Base-by-base conservation (phyloP, 2,888 invertebrate species). In the Pharmacophagus antenor region DNA sequence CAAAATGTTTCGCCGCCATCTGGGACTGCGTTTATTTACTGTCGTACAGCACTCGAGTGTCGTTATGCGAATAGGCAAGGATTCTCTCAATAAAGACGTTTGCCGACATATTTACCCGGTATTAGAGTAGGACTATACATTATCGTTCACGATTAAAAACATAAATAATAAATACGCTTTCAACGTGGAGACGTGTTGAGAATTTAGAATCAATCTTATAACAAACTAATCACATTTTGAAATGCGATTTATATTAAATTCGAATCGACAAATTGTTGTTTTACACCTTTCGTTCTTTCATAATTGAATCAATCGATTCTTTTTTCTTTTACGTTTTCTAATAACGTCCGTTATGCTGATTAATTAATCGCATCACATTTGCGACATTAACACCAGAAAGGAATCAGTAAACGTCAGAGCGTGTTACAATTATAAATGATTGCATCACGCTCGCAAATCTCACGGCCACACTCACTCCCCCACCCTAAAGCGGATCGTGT, bases 11-110 rank as follows among this genome's bases (percentile, higher is more conserved):
- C 75, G 77, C 79, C 82, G 74, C 76, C 85, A 83, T 82, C 83
- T 84, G 83, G 70, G 78, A 74, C 80, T 23, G 23, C 27, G 17
- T 42, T 79, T 83, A 83, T 82, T 84, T 84, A 82, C 78, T 78
- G 76, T 69, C 74, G 75, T 81, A 82, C 80, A 79, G 81, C 80
- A 75, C 78, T 71, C 70, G 67, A 70, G 49, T 74, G 76, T 79
- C 80, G 80, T 83, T 81, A 80, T 74, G 70, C 62, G 68, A 65
- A 62, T 61, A 62, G 65, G 62, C 62, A 54, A 56, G 58, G 63
- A 47, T 56, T 63, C 55, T 37, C 27, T 17, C 25, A 37, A 58
- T 58, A 53, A 58, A 52, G 59, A 63, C 63, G 62, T 64, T 58
- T 25, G 57, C 62, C 63, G 52, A 64, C 58, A 62, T 65, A 64